Evolutionary conservation across 1,140 invertebrate species (phyloP).

Genomic region (Solenopsis invicta): DNA sequence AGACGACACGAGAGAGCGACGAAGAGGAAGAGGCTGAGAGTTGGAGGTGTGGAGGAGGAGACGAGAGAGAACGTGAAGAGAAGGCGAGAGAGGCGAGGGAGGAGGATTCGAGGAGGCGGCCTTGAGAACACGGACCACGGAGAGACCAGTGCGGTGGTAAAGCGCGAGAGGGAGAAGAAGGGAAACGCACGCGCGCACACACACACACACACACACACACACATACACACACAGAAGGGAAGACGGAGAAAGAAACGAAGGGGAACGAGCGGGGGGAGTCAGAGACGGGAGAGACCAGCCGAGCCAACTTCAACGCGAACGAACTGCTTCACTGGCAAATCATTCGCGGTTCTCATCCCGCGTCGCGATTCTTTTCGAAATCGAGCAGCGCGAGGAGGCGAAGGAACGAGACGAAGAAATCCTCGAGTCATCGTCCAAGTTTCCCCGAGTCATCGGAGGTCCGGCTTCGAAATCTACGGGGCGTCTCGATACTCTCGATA

Average conservation of each 20-base stretch:
- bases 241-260: conserved; percentile 58
- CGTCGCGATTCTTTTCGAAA: conserved; percentile 73
- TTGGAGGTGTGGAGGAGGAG: conserved; percentile 61
- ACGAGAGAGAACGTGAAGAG: conserved; percentile 48
- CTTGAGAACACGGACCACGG: conserved; percentile 85
- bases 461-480: neutral
- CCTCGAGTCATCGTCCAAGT: conserved; percentile 65
- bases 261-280: conserved; percentile 17
- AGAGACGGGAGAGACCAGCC: conserved; percentile 77
- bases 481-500: neutral
- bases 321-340: conserved; percentile 85
- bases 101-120: conserved; percentile 84
- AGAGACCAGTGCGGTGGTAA: conserved; percentile 73
- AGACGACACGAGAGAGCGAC: conserved; percentile 62
- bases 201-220: too few species aligned
- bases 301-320: conserved; percentile 84
- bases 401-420: conserved; percentile 19
- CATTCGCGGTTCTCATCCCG: conserved; percentile 84
- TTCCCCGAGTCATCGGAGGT: conserved; percentile 60
- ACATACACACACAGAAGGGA: conserved; percentile 17
- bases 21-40: conserved; percentile 66
- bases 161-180: conserved; percentile 66
- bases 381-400: neutral
- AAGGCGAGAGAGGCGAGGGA: conserved; percentile 64
- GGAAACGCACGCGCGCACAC: too few species aligned